phyloP scores from a whole-genome alignment of 2,888 invertebrate genomes.

The Hydriomena furcata region DNA sequence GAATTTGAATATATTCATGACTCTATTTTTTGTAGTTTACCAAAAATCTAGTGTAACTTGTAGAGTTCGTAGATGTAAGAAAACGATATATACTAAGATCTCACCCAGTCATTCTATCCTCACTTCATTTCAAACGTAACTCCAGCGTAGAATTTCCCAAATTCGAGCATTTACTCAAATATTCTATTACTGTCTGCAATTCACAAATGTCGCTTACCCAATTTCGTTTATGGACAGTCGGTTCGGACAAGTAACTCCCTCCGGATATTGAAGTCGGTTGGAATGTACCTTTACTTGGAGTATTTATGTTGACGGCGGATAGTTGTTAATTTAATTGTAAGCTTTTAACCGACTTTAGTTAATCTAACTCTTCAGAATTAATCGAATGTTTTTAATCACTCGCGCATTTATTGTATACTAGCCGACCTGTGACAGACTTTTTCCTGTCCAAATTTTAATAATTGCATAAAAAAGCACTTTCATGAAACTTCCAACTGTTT shows the following conservation, averaged over 20 bases:
- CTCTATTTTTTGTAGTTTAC: too few relatives aligned
- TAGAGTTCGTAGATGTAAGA: too few relatives aligned
- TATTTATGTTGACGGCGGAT: constrained; percentile 33
- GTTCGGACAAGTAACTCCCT: constrained; percentile 25
- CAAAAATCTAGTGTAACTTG: too few relatives aligned
- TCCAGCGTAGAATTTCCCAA: constrained; percentile 2
- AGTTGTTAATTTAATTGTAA: constrained; percentile 39
- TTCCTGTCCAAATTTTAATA: too few relatives aligned
- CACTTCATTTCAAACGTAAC: constrained; percentile 1
- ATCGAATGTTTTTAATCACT: too few relatives aligned
- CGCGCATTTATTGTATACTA: too few relatives aligned
- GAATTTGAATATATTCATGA: too few relatives aligned
- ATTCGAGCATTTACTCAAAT: constrained; percentile 26
- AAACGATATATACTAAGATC: too few relatives aligned
- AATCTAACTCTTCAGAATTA: too few relatives aligned
- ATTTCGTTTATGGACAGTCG: constrained; percentile 24
- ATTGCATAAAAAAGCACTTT: too few relatives aligned
- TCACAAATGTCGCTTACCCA: constrained; percentile 26
- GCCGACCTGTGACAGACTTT: too few relatives aligned
- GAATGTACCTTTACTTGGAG: constrained; percentile 11
- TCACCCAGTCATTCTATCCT: background rate
- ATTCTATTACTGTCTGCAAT: constrained; percentile 26
- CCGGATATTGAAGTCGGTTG: constrained; percentile 26
- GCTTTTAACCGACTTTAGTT: constrained; percentile 17
- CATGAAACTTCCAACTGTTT: too few relatives aligned